These are phyloP conservation scores for Cossypha heuglini DNA, from an alignment of 2,797 vertebrate genomes.

Conservation along the genomic window DNA sequence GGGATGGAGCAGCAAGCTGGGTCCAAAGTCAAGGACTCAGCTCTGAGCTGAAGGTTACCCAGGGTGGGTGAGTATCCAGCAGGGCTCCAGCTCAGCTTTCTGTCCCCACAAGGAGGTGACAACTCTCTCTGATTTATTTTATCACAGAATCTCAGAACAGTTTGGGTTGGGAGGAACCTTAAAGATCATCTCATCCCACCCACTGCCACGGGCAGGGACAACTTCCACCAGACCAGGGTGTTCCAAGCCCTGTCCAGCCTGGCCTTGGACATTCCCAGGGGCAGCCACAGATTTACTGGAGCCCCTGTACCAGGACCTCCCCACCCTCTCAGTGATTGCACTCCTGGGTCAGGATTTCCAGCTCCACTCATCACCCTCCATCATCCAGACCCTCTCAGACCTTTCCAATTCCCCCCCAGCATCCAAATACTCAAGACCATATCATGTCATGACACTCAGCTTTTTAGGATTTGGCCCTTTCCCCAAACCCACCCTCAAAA, in stretches of 20 bases:
- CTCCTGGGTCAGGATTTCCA: neutral
- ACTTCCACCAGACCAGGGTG: rapidly evolving
- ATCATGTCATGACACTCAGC: rapidly evolving
- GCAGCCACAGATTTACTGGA: neutral
- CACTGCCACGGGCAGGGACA: neutral
- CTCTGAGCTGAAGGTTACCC: neutral
- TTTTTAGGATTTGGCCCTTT: neutral
- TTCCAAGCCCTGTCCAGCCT: rapidly evolving
- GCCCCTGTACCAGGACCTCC: rapidly evolving
- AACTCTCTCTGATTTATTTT: neutral
- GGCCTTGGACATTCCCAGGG: neutral
- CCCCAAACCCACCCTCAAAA: neutral
- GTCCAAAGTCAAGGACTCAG: neutral
- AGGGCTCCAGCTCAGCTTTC: neutral
- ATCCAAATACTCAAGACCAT: neutral
- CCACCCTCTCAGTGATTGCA: rapidly evolving
- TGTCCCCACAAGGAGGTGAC: rapidly evolving
- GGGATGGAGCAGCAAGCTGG: neutral
- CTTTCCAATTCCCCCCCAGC: neutral
- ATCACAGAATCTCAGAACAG: neutral
- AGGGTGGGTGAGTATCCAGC: neutral
- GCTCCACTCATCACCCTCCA: neutral
- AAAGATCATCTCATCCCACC: neutral
- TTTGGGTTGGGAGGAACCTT: neutral
- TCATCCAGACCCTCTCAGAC: neutral